Percentiles rank a stretch among this genome's conserved stretches.
Evolutionary conservation across 2,113 vertebrate species (phyloP).

Genomic region (Ahaetulla prasina): DNA sequence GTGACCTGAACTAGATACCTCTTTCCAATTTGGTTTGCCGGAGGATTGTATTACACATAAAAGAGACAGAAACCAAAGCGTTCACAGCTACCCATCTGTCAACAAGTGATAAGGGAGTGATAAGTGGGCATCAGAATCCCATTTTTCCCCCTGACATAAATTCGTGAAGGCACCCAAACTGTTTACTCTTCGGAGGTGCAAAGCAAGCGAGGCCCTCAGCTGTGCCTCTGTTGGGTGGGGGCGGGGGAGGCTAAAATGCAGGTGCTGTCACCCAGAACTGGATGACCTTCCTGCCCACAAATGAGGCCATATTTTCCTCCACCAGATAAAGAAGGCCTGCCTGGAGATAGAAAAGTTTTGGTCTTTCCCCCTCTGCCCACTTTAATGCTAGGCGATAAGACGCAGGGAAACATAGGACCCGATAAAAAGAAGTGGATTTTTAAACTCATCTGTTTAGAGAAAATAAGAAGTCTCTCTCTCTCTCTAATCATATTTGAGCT

Average conservation of each 20-base stretch:
- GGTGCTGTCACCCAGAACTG: not conserved
- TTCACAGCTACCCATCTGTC: conserved; percentile 6
- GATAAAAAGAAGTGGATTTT: not conserved
- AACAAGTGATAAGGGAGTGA: not conserved
- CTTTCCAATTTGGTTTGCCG: not conserved
- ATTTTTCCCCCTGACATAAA: not conserved
- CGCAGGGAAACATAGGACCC: not conserved
- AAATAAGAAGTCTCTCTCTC: not conserved
- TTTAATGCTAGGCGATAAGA: not conserved
- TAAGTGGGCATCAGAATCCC: not conserved
- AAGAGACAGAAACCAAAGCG: not conserved
- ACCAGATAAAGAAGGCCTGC: no score
- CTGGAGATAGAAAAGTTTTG: not conserved
- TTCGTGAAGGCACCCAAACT: not conserved
- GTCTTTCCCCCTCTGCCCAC: not conserved
- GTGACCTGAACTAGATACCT: not conserved
- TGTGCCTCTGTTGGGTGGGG: no score
- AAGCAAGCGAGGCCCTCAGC: not conserved
- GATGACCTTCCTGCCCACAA: not conserved
- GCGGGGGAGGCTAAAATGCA: not conserved
- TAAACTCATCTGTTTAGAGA: not conserved
- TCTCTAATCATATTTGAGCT: not conserved
- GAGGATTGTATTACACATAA: conserved; percentile 1
- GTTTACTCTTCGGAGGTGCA: not conserved
- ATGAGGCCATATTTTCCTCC: not conserved